phyloP scores from a whole-genome alignment of 1,140 invertebrate species.

The Solenopsis fugax region DNA sequence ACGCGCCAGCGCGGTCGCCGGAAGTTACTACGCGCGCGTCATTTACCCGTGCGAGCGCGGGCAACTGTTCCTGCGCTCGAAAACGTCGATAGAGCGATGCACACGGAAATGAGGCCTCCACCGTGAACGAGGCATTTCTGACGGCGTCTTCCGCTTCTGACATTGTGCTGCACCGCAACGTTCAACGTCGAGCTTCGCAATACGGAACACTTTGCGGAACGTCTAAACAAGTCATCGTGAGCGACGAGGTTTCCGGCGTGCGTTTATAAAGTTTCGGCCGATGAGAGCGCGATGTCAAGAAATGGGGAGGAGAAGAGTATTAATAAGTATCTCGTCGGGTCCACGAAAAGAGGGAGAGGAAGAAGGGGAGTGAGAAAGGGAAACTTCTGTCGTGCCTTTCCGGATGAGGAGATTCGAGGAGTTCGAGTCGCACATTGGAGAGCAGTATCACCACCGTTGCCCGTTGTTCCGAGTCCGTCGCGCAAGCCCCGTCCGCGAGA shows the following conservation, averaged over 20 bases:
- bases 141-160: slow-evolving; percentile 55
- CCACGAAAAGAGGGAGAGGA: no score
- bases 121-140: slow-evolving; percentile 39
- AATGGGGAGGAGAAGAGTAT: not conserved
- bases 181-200: slow-evolving; percentile 44
- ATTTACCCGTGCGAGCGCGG: not conserved
- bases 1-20: not conserved
- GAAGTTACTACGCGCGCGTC: slow-evolving; percentile 29
- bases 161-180: slow-evolving; percentile 38
- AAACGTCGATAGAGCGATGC: slow-evolving; percentile 51
- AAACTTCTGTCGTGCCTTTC: slow-evolving; percentile 57
- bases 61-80: slow-evolving; percentile 48
- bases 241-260: slow-evolving; percentile 52
- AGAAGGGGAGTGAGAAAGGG: not conserved
- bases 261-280: slow-evolving; percentile 56
- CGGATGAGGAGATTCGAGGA: slow-evolving; percentile 41
- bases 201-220: slow-evolving; percentile 30
- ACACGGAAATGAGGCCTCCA: slow-evolving; percentile 65
- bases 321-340: slow-evolving; percentile 37
- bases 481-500: not conserved
- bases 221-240: slow-evolving; percentile 50
- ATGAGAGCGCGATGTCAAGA: slow-evolving; percentile 22
- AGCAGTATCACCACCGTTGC: slow-evolving; percentile 40
- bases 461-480: slow-evolving; percentile 35
- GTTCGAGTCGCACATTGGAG: slow-evolving; percentile 68